These are phyloP conservation scores for Rosalia funebris DNA, from an alignment of 2,888 invertebrate genomes.

Conservation along the genomic window DNA sequence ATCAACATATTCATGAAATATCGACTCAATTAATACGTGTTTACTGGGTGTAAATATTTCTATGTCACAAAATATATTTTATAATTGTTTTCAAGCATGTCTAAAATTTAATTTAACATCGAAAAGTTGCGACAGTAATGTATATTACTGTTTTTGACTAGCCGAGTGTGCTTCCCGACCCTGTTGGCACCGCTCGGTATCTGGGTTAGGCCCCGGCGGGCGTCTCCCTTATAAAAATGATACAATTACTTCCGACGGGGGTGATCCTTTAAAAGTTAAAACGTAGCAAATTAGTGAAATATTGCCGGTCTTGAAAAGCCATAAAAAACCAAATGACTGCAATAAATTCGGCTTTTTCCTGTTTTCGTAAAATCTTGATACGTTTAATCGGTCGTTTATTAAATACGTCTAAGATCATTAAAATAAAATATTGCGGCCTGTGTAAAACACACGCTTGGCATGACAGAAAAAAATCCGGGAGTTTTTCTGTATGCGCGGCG, in stretches of 20 bases:
- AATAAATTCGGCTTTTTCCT: conserved; percentile 22
- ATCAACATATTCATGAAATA: too few relatives aligned
- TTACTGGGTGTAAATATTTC: too few relatives aligned
- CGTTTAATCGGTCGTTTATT: conserved; percentile 31
- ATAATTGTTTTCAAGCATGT: too few relatives aligned
- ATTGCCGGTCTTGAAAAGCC: conserved; percentile 15
- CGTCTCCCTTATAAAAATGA: conserved; percentile 16
- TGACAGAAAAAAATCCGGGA: conserved; percentile 32
- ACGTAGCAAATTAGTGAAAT: conserved; percentile 18
- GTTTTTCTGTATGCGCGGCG: conserved; percentile 21
- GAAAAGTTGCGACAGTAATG: too few relatives aligned
- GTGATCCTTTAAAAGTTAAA: conserved; percentile 25
- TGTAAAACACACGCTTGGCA: conserved; percentile 37
- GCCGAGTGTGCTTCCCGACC: too few relatives aligned
- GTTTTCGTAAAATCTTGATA: conserved; percentile 20
- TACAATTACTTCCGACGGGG: conserved; percentile 10
- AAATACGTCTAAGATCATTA: conserved; percentile 39
- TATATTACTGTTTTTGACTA: too few relatives aligned
- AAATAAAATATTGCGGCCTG: conserved; percentile 34
- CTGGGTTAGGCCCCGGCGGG: conserved; percentile 4
- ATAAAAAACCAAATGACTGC: conserved; percentile 26
- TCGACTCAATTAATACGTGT: too few relatives aligned
- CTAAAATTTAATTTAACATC: too few relatives aligned
- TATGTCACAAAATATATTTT: too few relatives aligned
- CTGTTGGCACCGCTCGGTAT: conserved; percentile 17